Evolutionary conservation across 2,888 invertebrate species (phyloP), one percentile per base, ranked within the genome.

Genomic region (Drosophila trichaetosa): DNA sequence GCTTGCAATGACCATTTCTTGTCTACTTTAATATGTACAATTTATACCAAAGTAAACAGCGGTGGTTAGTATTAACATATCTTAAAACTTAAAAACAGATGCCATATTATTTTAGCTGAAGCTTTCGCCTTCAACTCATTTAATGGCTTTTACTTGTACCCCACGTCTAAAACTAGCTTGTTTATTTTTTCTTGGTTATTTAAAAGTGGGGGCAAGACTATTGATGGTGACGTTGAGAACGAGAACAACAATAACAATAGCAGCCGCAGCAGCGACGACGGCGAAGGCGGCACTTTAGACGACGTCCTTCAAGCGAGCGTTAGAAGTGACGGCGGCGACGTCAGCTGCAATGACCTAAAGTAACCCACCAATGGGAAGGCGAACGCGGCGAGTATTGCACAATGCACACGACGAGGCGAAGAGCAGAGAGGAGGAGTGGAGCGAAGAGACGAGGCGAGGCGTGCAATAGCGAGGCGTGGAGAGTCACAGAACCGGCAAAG

Each of bases 281-380:
- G 65, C 54, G 24, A 52, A 57, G 71, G 49, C 71, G 54, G 67
- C 73, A 80, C 73, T 79, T 69, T 69, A 72, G 80, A 72, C 83
- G 79, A 72, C 88, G 86, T 90, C 86, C 90, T 86, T 86, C 86
- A 90, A 90, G 86, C 82, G 60, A 73, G 69, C 89, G 74, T 84
- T 90, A 89, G 87, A 85, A 84, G 74, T 83, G 84, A 75, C 60
- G 62, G 63, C 71, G 76, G 66, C 70, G 65, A 62, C 80, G 76
- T 68, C 80, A 76, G 70, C 88, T 84, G 90, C 85, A 87, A 89
- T 90, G 90, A 86, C 86, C 86, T 89, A 87, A 86, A 90, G 86
- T 86, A 89, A 90, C 91, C 86, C 79, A 79, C 86, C 79, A 82
- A 72, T 85, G 85, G 73, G 66, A 64, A 68, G 79, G 82, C 86